These are phyloP conservation scores for Philhelius pedissequus DNA, from an alignment of 2,888 invertebrate species.

Conservation along the genomic window DNA sequence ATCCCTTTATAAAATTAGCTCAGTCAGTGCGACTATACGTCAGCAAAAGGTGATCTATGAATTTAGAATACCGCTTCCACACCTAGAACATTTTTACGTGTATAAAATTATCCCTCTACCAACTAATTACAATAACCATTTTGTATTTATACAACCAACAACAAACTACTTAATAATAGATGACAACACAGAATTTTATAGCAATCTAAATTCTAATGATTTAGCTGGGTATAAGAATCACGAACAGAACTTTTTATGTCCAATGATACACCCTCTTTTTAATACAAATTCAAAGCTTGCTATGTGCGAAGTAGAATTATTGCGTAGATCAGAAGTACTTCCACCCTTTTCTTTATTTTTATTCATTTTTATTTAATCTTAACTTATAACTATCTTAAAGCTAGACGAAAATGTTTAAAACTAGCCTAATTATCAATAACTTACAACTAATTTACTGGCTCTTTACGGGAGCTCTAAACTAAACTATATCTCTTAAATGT, in stretches of 20 bases:
- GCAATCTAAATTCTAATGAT: background rate
- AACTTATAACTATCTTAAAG: too few species aligned
- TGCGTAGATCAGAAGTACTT: background rate
- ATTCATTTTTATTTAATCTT: too few species aligned
- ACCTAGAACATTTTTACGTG: background rate
- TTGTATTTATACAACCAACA: constrained; percentile 12
- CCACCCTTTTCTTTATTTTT: too few species aligned
- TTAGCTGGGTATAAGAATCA: background rate
- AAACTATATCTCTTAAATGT: too few species aligned
- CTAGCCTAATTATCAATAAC: too few species aligned
- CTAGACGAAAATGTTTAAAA: too few species aligned
- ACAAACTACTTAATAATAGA: background rate
- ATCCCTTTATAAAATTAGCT: background rate
- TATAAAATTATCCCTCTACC: constrained; percentile 13
- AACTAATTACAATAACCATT: background rate
- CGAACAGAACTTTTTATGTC: background rate
- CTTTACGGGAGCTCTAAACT: too few species aligned
- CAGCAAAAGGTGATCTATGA: background rate
- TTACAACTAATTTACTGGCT: too few species aligned
- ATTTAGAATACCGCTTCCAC: background rate
- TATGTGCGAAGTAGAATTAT: background rate
- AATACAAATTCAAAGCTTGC: background rate
- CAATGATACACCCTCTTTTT: constrained; percentile 14
- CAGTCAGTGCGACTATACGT: background rate
- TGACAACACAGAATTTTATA: background rate